phyloP scores from a whole-genome alignment of 2,113 vertebrate species.

The Salvator merianae region DNA sequence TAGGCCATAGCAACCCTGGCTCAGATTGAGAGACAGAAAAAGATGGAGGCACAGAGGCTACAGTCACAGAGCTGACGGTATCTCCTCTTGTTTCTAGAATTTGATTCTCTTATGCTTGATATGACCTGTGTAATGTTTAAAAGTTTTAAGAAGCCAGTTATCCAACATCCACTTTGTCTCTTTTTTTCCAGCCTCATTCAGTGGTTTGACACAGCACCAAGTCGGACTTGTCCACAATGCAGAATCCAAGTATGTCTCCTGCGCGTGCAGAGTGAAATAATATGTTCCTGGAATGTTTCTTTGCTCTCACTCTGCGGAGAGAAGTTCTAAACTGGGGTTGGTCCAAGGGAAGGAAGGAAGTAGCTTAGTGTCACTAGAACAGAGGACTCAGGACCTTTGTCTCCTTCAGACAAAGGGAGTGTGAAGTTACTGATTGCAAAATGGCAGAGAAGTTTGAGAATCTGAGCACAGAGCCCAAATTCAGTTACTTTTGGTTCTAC shows the following conservation, averaged over 20 bases:
- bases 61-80: too few relatives aligned
- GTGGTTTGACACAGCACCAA: slow-evolving; percentile 94
- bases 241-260: slow-evolving; percentile 85
- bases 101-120: too few relatives aligned
- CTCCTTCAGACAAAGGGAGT: background rate
- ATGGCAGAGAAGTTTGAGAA: background rate
- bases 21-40: too few relatives aligned
- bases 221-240: slow-evolving; percentile 92
- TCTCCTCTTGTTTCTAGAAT: too few relatives aligned
- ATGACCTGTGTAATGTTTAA: background rate
- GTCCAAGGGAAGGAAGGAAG: too few relatives aligned
- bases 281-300: background rate
- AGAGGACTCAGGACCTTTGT: background rate
- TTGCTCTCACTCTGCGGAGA: background rate
- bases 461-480: background rate
- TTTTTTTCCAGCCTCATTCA: slow-evolving; percentile 80
- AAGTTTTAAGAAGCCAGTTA: background rate
- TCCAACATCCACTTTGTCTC: background rate
- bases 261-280: background rate
- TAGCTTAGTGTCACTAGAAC: background rate
- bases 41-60: too few relatives aligned
- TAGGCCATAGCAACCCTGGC: too few relatives aligned
- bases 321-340: background rate
- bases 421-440: background rate
- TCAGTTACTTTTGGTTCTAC: too few relatives aligned